phyloP scores from a whole-genome alignment of 2,113 vertebrate genomes.

The Bambusicola thoracicus region DNA sequence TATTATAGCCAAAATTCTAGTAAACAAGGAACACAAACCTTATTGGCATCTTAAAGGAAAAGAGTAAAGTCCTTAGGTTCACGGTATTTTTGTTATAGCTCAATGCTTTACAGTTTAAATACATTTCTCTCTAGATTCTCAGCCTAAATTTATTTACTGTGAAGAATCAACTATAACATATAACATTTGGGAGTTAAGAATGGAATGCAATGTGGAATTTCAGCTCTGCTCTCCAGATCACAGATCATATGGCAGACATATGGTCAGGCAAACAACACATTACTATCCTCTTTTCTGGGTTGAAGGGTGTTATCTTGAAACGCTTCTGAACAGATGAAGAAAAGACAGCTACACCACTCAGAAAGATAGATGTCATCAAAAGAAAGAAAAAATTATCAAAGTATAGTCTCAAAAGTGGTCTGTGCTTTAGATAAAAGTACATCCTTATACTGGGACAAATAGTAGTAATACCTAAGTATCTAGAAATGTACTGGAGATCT shows the following conservation, averaged over 20 bases:
- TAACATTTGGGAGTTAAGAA: not conserved
- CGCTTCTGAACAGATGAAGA: not conserved
- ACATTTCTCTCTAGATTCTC: not conserved
- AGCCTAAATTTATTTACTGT: not conserved
- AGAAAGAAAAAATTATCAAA: not conserved
- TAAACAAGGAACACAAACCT: not conserved
- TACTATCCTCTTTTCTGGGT: not conserved
- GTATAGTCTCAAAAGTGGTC: not conserved
- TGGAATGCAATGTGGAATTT: not conserved
- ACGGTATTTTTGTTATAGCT: not conserved
- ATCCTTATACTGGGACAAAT: not conserved
- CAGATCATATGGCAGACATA: not conserved
- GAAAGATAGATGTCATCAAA: not conserved
- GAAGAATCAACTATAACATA: not conserved
- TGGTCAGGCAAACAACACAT: not conserved
- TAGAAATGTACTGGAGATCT: not conserved
- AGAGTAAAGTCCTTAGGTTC: not conserved
- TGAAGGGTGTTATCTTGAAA: not conserved
- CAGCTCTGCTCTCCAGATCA: not conserved
- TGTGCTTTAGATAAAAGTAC: not conserved
- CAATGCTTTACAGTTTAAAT: not conserved
- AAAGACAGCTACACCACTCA: not conserved
- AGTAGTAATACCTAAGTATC: not conserved
- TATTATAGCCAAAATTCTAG: not conserved
- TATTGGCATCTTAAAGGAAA: not conserved